Conservation (phyloP, 1,140 invertebrate genomes). For the Heliconius himera region DNA sequence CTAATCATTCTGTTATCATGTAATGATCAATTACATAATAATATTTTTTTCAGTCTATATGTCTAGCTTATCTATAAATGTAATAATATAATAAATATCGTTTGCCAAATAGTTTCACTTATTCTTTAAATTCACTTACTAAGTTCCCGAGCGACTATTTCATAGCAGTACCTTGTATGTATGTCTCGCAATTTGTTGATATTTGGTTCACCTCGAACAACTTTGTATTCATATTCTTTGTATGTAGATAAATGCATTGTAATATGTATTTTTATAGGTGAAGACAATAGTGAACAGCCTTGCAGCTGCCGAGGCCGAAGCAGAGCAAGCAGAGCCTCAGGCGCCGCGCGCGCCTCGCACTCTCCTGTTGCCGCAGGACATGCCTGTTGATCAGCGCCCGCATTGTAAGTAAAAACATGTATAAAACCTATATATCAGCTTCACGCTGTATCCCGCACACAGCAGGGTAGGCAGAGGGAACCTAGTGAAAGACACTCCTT, state of each 20-base stretch:
- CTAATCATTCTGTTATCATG: too few relatives aligned
- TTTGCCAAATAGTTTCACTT: background rate
- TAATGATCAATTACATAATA: too few relatives aligned
- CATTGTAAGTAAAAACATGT: conserved; percentile 58
- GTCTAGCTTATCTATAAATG: too few relatives aligned
- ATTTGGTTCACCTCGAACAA: background rate
- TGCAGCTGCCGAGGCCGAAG: conserved; percentile 61
- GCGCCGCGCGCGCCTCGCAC: conserved; percentile 64
- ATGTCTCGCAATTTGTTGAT: background rate
- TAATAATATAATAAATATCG: too few relatives aligned
- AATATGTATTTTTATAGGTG: conserved; percentile 49
- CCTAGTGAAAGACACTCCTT: too few relatives aligned
- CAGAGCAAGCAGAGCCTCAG: conserved; percentile 48
- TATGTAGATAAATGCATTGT: too few relatives aligned
- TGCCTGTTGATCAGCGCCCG: conserved; percentile 62
- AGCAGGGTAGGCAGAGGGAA: too few relatives aligned
- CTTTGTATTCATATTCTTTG: background rate
- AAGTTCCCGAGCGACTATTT: background rate
- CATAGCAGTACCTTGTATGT: too few relatives aligned
- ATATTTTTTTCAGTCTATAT: too few relatives aligned
- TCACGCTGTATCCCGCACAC: too few relatives aligned
- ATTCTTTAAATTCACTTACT: background rate
- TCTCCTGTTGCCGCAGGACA: conserved; percentile 66
- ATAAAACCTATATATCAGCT: too few relatives aligned
- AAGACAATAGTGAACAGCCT: conserved; percentile 75